A percentile compares a stretch with the other conserved stretches of the same genome.
Evolutionary conservation across 2,888 invertebrate species (phyloP).

Genomic region (Meloe dianella): DNA sequence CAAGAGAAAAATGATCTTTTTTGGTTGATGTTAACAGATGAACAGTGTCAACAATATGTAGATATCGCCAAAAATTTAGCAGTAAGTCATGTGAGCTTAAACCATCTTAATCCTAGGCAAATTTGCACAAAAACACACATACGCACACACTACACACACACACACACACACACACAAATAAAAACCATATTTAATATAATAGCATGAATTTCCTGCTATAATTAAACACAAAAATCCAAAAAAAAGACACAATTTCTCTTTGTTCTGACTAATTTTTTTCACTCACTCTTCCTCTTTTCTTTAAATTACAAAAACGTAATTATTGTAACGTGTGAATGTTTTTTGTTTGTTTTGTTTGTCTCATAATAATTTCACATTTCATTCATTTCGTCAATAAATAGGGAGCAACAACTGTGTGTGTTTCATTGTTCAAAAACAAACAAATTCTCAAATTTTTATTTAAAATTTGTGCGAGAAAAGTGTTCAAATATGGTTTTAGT

Average conservation of each 20-base stretch:
- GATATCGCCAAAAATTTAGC: constrained; percentile 20
- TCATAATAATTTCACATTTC: constrained; percentile 19
- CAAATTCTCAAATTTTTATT: neutral
- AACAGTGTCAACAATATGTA: constrained; percentile 12
- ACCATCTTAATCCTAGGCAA: neutral
- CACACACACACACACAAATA: too few relatives aligned
- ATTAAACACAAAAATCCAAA: constrained; percentile 18
- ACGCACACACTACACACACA: too few relatives aligned
- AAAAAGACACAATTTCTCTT: neutral
- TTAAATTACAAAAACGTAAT: constrained; percentile 33
- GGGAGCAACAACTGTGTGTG: constrained; percentile 64
- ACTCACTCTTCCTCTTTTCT: constrained; percentile 17
- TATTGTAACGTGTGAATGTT: constrained; percentile 32
- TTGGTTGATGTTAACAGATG: neutral
- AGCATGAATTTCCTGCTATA: constrained; percentile 38
- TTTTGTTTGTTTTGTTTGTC: constrained; percentile 13
- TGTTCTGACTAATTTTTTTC: too few relatives aligned
- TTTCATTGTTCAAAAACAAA: constrained; percentile 16
- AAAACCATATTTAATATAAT: constrained; percentile 36
- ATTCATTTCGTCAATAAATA: constrained; percentile 45
- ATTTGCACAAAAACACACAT: constrained; percentile 35
- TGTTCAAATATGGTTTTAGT: constrained; percentile 34
- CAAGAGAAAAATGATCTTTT: neutral
- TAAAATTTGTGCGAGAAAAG: constrained; percentile 7
- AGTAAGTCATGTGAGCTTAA: constrained; percentile 36